phyloP scores from a whole-genome alignment of 2,888 invertebrate species.

The Fabriciana adippe region DNA sequence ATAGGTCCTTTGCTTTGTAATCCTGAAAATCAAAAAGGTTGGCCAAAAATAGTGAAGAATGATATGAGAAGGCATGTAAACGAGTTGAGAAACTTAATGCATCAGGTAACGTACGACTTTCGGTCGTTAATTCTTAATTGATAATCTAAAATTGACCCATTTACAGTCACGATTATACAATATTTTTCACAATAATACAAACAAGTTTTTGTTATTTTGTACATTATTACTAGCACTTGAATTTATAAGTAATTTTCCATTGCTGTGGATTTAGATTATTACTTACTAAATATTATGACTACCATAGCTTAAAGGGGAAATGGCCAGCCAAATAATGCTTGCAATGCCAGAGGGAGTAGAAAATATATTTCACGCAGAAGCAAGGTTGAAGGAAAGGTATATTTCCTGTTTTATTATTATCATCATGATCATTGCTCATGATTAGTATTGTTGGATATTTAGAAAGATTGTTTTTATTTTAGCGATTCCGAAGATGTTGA shows the following conservation, averaged over 20 bases:
- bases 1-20: constrained; percentile 88
- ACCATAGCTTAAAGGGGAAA: constrained; percentile 87
- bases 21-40: constrained; percentile 85
- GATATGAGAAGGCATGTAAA: constrained; percentile 88
- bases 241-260: too few relatives aligned
- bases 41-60: constrained; percentile 87
- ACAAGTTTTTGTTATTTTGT: too few relatives aligned
- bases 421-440: too few relatives aligned
- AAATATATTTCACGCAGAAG: constrained; percentile 84
- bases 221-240: too few relatives aligned
- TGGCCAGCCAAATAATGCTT: constrained; percentile 91
- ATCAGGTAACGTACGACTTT: constrained; percentile 77
- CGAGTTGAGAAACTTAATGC: constrained; percentile 86
- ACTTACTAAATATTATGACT: not conserved
- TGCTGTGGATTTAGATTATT: not conserved
- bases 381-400: constrained; percentile 70
- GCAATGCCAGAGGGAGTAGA: constrained; percentile 92
- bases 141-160: too few relatives aligned
- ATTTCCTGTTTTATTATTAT: not conserved
- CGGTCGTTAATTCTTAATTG: too few relatives aligned
- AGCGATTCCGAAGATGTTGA: constrained; percentile 84
- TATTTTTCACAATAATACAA: not conserved
- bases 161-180: not conserved
- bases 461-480: constrained; percentile 14
- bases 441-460: too few relatives aligned